Percentiles rank a stretch among this genome's conserved stretches.
phyloP scores from a whole-genome alignment of 37 sponge, comb jelly and placozoan species.

The Agelas oroides region DNA sequence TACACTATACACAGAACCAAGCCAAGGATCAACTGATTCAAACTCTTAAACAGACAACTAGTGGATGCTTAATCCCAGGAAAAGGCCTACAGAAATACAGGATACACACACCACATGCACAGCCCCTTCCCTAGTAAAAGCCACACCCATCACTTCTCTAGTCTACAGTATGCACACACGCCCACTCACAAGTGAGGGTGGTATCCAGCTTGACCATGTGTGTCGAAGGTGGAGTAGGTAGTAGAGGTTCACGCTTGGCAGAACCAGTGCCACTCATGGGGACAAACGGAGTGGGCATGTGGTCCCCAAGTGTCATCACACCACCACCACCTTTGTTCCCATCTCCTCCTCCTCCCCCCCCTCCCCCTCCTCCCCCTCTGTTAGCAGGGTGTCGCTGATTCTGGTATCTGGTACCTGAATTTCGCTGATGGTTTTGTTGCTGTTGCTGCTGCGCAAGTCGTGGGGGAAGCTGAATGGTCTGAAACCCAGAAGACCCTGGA shows the following conservation, averaged over 20 bases:
- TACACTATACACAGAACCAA: no score
- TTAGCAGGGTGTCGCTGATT: conserved; percentile 85
- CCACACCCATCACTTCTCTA: no score
- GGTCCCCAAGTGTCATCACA: conserved; percentile 2
- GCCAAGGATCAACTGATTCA: no score
- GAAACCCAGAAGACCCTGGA: conserved; percentile 1
- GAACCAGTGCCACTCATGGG: background rate
- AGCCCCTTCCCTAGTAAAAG: no score
- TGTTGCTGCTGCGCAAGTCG: conserved; percentile 51
- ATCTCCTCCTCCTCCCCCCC: background rate
- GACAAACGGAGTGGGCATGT: conserved; percentile 19
- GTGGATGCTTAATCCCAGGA: no score
- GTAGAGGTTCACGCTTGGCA: conserved; percentile 62
- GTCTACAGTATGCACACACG: no score
- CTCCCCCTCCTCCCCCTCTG: conserved; percentile 12
- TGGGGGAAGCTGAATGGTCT: conserved; percentile 35
- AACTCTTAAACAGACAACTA: no score
- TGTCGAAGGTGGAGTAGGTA: conserved; percentile 74
- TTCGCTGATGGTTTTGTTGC: background rate
- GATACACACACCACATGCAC: no score
- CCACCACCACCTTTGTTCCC: conserved; percentile 1
- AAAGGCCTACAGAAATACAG: no score
- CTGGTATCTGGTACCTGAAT: conserved; percentile 72
- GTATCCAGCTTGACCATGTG: conserved; percentile 71
- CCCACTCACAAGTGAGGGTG: conserved; percentile 64